These are phyloP conservation scores for Daboia siamensis DNA, from an alignment of 2,113 vertebrate species.

Conservation along the genomic window DNA sequence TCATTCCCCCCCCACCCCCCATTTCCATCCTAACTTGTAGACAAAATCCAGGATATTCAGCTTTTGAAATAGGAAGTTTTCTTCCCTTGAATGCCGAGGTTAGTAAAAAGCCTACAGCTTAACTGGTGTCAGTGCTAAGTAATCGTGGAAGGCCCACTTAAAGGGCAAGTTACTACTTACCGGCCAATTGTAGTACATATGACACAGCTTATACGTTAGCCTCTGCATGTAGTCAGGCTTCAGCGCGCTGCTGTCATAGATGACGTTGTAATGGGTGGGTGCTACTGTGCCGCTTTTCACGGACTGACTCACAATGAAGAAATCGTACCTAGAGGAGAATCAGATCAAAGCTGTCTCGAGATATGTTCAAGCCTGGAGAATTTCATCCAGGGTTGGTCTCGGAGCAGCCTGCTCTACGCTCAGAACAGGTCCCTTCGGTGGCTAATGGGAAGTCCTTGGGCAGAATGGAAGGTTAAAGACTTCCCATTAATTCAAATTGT, in stretches of 20 bases:
- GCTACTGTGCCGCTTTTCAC: slow-evolving; percentile 81
- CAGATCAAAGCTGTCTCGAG: neutral
- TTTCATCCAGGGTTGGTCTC: neutral
- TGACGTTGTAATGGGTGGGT: slow-evolving; percentile 92
- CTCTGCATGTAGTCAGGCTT: slow-evolving; percentile 93
- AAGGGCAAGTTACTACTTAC: slow-evolving; percentile 63
- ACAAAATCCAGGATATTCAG: too few relatives aligned
- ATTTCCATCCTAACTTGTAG: neutral
- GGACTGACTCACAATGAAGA: slow-evolving; percentile 89
- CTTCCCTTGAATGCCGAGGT: too few relatives aligned
- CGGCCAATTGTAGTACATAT: slow-evolving; percentile 97
- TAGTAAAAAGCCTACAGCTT: neutral
- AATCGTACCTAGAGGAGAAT: slow-evolving; percentile 82
- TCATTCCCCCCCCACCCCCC: fast-evolving
- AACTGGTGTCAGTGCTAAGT: neutral
- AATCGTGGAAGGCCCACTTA: neutral
- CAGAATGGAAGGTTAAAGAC: neutral
- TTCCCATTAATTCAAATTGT: neutral
- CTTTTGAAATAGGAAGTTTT: neutral
- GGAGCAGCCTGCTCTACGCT: neutral
- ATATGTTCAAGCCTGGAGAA: neutral
- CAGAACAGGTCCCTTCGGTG: neutral
- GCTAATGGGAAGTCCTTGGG: neutral
- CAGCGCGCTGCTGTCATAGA: slow-evolving; percentile 87
- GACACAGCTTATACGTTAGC: slow-evolving; percentile 93